These are phyloP conservation scores for Morelia viridis DNA, from an alignment of 2,797 vertebrate genomes.

Conservation along the genomic window DNA sequence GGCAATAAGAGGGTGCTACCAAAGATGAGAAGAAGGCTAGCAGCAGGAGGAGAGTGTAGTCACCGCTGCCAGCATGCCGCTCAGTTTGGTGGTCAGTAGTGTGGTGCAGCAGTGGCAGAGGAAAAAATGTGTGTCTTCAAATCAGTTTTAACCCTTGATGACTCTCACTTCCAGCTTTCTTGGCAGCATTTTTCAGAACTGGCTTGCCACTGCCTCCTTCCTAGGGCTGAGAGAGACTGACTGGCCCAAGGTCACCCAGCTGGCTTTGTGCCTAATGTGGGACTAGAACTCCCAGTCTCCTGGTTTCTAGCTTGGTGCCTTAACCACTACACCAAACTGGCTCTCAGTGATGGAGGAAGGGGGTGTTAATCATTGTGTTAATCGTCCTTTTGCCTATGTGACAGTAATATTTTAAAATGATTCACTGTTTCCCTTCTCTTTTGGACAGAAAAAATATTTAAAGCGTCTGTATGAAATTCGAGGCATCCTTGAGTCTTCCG, in stretches of 20 bases:
- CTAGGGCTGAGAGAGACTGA: background rate
- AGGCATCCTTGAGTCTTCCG: slow-evolving; percentile 83
- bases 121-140: background rate
- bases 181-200: background rate
- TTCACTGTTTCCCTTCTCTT: background rate
- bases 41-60: background rate
- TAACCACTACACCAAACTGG: background rate
- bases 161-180: background rate
- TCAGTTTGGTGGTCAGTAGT: background rate
- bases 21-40: background rate
- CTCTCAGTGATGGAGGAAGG: background rate
- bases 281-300: background rate
- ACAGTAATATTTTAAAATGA: background rate
- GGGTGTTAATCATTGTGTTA: background rate
- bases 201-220: background rate
- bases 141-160: background rate
- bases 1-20: background rate
- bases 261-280: background rate
- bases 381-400: background rate
- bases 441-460: slow-evolving; percentile 86
- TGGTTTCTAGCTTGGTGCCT: background rate
- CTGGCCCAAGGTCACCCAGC: background rate
- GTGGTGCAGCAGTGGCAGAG: background rate
- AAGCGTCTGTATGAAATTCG: slow-evolving; percentile 86
- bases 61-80: background rate